Evolutionary conservation across 2,888 invertebrate genomes (phyloP), one percentile per base, ranked within the genome.

Genomic region (Rhingia campestris): DNA sequence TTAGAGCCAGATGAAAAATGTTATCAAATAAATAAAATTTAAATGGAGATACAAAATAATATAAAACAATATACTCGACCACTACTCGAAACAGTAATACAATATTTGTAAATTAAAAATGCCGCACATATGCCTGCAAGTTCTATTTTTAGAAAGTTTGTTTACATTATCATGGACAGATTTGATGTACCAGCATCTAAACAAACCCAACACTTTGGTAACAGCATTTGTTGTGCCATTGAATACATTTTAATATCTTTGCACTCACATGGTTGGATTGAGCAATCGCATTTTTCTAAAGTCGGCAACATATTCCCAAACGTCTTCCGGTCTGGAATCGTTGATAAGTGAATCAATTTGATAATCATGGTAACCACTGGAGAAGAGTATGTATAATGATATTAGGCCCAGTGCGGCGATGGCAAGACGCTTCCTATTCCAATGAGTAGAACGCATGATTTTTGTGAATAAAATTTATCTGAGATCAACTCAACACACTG

Each of bases 251-350:
- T 41, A 45, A 37, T 45, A 37, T 39, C n/a, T 49, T 33, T 12
- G 10, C 39, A 92, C 94, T 93, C 91, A 95, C 95, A 95, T 94
- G 14, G 95, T 94, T 14, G 95, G 95, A 91, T 95, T 95, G 37
- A 95, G 91, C 86, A 92, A 92, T 88, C 93, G 93, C 93, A 95
- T 94, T 89, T 95, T 95, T 88, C 93, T 94, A 88, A 95, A 95
- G 91, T 95, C 95, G 0, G 95, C 94, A n/a, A 95, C 93, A 90
- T 93, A 95, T 89, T 95, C 95, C 95, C 95, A 95, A 39, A 94
- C 94, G 35, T 91, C 91, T 88, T 93, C 92, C 14, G 95, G 93
- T 87, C 93, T 92, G 0, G 93, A 91, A 86, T 94, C 92, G 41
- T 91, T 89, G 87, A 95, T 92, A 85, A 92, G 90, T 63, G 91